Evolutionary conservation across 1,140 invertebrate genomes (phyloP), one percentile per base, ranked within the genome.

Genomic region (Anadara kagoshimensis): DNA sequence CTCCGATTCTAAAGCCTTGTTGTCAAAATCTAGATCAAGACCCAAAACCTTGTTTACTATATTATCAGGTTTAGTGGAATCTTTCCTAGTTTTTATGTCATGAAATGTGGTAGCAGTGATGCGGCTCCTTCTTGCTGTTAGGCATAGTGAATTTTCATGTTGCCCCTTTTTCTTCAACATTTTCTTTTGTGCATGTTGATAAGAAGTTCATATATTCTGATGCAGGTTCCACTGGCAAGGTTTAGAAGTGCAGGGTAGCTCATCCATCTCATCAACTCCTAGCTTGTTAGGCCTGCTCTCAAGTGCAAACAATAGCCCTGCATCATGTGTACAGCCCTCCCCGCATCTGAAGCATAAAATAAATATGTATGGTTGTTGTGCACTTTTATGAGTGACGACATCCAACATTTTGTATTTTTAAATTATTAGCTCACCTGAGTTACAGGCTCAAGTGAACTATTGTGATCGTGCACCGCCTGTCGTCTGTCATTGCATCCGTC

Each of bases 61-160:
- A 59, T 47, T 58, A 22, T 65, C 59, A 2, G 69, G 41, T 58
- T 26, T 10, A 4, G 36, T 72, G 7, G 1, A n/a, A 14, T 5
- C 5, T 66, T 65, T 72, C 22, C 56, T 65, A 16, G 57, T 70
- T 57, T 49, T 59, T 22, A 66, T 58, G 8, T 47, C 54, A 41
- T 59, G 43, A 58, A 65, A 72, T 51, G 58, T 66, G 45, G 69
- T 65, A 49, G 43, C 43, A 41, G 69, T 72, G 22, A 72, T 26
- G 12, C 69, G 49, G 20, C 22, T 10, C 26, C 14, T 22, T 56
- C 59, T 26, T 10, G 47, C 45, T 56, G 49, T 10, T 47, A n/a
- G 16, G 62, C 62, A 72, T 20, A 66, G 41, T 18, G 51, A 18
- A 51, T 65, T 65, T n/a, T 49, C 62, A 51, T 22, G 10, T 59